Base-by-base conservation (phyloP, 1,140 invertebrate genomes). In the Coptotermes formosanus region DNA sequence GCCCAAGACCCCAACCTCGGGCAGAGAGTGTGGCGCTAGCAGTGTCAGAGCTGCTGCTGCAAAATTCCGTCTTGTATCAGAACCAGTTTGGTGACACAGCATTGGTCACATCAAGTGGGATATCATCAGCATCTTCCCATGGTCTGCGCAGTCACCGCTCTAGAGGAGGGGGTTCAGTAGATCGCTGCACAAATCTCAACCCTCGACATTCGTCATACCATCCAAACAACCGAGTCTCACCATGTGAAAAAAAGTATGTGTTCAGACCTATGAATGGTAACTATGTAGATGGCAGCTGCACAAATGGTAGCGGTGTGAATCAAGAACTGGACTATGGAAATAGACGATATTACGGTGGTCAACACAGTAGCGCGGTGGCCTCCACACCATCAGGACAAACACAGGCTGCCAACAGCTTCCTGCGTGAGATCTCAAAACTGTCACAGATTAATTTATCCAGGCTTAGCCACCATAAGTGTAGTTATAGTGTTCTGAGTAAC, bases 351-450 rank as follows among this genome's bases (percentile, higher is more conserved):
- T 75, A n/a, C 64, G 8, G 64, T 75, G 89, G 88, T 85, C 84
- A 88, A 16, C 86, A 87, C 8, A 21, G 44, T 21, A 30, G 45
- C n/a, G 43, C 48, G 4, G 43, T n/a, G 12, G 83, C 83, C 23
- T 75, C 64, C 64, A 75, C 64, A 75, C 83, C 48, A 0, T 44
- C 44, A 16, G 83, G 83, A 44, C 43, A 44, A 44, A 55, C 83
- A 11, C 44, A 44, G 21, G 43, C 64, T 43, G 85, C 85, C 52
- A 86, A 82, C 11, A 93, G 93, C 87, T 94, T 95, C 87, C 91
- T 95, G 9, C 93, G 94, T 81, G 95, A 96, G 89, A 95, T 96
- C 59, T 94, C 94, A 3, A 95, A 96, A 89, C 89, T 96, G 9
- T 95, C 95, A 9, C 94, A 95, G 88, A 93, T 96, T 86, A 95